phyloP scores from a whole-genome alignment of 2,113 vertebrate species.

The Podiceps cristatus region DNA sequence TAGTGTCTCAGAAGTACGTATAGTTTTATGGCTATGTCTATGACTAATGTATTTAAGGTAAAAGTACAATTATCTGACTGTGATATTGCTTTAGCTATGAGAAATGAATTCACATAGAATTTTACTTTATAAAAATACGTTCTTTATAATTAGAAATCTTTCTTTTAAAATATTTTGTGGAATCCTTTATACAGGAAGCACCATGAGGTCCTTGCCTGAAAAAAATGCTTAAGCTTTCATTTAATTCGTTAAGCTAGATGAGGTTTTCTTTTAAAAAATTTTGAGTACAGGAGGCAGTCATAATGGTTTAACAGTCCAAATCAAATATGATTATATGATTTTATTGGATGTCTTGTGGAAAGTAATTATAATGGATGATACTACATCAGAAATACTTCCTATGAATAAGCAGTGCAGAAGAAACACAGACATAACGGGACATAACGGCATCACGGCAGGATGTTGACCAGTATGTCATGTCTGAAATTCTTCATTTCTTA shows the following conservation, averaged over 20 bases:
- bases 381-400: neutral
- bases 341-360: neutral
- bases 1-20: neutral
- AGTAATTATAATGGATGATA: neutral
- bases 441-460: neutral
- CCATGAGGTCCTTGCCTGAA: neutral
- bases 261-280: neutral
- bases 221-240: neutral
- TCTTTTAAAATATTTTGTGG: neutral
- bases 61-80: neutral
- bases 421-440: neutral
- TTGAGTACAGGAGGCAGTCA: neutral
- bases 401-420: neutral
- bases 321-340: neutral
- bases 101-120: neutral
- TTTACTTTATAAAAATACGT: neutral
- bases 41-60: neutral
- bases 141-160: neutral
- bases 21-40: neutral
- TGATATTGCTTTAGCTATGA: neutral
- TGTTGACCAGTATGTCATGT: neutral
- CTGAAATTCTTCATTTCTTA: neutral
- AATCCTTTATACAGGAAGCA: neutral
- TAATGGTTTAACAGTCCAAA: neutral
- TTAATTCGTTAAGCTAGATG: neutral